Conservation (phyloP, 1,140 invertebrate genomes). For the Brachionus koreanus region DNA sequence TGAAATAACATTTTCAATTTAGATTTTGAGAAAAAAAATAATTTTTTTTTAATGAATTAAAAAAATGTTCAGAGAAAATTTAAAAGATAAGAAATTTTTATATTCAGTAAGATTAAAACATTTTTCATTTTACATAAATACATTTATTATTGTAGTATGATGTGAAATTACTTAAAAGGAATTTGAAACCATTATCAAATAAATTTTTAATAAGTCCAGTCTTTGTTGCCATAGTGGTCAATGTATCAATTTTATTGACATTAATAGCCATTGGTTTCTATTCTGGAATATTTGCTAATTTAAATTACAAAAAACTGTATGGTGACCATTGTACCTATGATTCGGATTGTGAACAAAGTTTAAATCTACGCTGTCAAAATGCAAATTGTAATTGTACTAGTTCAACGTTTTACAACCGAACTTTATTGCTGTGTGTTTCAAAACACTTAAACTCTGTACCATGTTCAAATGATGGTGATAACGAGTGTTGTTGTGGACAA, state of each 20-base stretch:
- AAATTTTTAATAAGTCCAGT: neutral
- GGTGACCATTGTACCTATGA: neutral
- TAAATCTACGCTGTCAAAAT: neutral
- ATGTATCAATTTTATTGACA: neutral
- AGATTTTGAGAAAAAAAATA: too few species aligned
- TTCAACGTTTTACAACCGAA: neutral
- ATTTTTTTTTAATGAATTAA: too few species aligned
- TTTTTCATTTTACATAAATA: too few species aligned
- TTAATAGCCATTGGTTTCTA: neutral
- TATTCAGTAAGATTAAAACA: too few species aligned
- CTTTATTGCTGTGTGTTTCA: neutral
- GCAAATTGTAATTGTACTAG: neutral
- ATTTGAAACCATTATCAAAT: neutral
- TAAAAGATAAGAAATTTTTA: too few species aligned
- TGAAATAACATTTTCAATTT: too few species aligned
- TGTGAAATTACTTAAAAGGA: neutral
- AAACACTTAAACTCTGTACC: neutral
- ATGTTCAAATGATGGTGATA: neutral
- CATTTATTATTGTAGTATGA: neutral
- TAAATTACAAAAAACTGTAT: neutral
- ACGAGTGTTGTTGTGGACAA: neutral
- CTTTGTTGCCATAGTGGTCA: neutral
- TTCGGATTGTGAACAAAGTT: neutral
- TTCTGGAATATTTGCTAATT: neutral
- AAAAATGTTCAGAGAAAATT: too few species aligned